Percentiles rank a stretch among this genome's conserved stretches.
These are phyloP conservation scores for Pollenia amentaria DNA, from an alignment of 2,888 invertebrate species.

Conservation along the genomic window DNA sequence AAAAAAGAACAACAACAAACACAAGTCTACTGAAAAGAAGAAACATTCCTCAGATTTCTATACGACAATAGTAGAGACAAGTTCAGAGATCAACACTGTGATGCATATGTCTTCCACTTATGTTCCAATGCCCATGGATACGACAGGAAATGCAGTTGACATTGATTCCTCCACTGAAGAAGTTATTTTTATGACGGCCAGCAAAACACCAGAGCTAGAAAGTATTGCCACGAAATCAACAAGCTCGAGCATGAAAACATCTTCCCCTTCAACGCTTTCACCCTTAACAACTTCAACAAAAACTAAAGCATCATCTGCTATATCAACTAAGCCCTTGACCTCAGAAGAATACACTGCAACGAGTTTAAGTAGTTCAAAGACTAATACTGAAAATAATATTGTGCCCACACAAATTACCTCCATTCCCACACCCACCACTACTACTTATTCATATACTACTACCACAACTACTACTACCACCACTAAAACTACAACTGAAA, in stretches of 20 bases:
- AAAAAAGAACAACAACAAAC: slow-evolving; percentile 79
- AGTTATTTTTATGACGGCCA: slow-evolving; percentile 82
- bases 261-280: neutral
- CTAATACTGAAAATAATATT: slow-evolving; percentile 70
- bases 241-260: neutral
- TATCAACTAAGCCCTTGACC: slow-evolving; percentile 52
- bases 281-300: slow-evolving; percentile 40
- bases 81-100: slow-evolving; percentile 80
- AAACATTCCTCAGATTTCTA: slow-evolving; percentile 76
- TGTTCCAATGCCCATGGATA: slow-evolving; percentile 81
- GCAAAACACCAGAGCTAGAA: slow-evolving; percentile 81
- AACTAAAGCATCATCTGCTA: slow-evolving; percentile 48
- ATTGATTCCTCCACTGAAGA: slow-evolving; percentile 83
- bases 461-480: slow-evolving; percentile 73
- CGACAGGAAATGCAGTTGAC: slow-evolving; percentile 70
- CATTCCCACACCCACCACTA: slow-evolving; percentile 75
- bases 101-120: slow-evolving; percentile 80
- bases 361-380: slow-evolving; percentile 75
- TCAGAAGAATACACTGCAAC: slow-evolving; percentile 21
- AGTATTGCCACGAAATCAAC: slow-evolving; percentile 44
- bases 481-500: slow-evolving; percentile 75
- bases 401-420: slow-evolving; percentile 74
- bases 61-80: slow-evolving; percentile 81
- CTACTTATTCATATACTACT: slow-evolving; percentile 74
- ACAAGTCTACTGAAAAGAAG: slow-evolving; percentile 78